Evolutionary conservation across 2,888 invertebrate genomes (phyloP), one percentile per base, ranked within the genome.

Genomic region (Hemistola chrysoprasaria): DNA sequence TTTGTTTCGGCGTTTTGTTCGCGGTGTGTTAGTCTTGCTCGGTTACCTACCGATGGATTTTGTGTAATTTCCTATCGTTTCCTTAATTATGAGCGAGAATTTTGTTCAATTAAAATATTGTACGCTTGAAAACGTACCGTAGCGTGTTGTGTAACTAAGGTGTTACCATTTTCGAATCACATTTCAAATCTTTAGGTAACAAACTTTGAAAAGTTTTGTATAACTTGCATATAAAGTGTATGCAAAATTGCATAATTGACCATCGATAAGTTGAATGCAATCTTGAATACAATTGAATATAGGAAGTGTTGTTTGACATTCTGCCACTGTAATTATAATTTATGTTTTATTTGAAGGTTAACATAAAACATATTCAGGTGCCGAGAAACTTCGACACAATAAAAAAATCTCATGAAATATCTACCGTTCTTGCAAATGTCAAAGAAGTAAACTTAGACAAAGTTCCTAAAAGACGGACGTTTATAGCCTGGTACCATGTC

Each of bases 11-110:
- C 80, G 78, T 82, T 86, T 85, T 86, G 85, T 85, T 85, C 85
- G 78, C 77, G 75, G 73, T 67, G 70, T 76, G 80, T 87, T 86
- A 83, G 86, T 81, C 68, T 58, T 69, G 85, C 70, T 85, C 67
- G 71, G 78, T 60, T 81, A 79, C 71, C 62, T 81, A 79, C 71
- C 62, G 76, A 74, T 78, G 76, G 66, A 56, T 72, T 76, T 79
- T 69, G 65, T 73, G 65, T 72, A 66, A 73, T 78, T 77, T 72
- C 61, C 68, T 76, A 77, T 76, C 66, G 66, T 70, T 75, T 59
- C 40, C 57, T 69, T 71, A 64, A 64, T 64, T 60, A 53, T 42
- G 46, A 54, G 46, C 29, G 48, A 24, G 34, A 25, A 8, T 30
- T 11, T 26, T 30, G 8, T 10, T 21, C 27, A 11, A 22, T 26